A percentile compares a stretch with the other conserved stretches of the same genome.
phyloP scores from a whole-genome alignment of 2,113 vertebrate genomes.

The Dendrocopos noguchii region DNA sequence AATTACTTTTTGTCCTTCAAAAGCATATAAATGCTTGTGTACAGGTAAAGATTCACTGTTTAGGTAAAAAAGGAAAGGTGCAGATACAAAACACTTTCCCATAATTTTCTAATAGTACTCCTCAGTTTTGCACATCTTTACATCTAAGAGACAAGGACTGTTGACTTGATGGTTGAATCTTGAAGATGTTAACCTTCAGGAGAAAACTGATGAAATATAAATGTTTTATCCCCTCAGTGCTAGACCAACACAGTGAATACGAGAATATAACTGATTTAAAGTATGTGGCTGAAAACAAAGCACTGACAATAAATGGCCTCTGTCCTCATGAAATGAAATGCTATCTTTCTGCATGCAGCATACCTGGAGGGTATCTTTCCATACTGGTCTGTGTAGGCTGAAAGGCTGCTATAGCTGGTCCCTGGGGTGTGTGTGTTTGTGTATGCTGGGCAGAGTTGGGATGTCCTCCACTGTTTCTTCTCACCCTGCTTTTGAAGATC shows the following conservation, averaged over 20 bases:
- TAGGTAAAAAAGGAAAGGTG: neutral
- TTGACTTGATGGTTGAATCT: neutral
- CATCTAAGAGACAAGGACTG: neutral
- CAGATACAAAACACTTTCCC: neutral
- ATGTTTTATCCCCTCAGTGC: neutral
- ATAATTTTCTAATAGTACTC: neutral
- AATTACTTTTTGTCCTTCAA: neutral
- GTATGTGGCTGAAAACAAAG: neutral
- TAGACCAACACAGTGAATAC: neutral
- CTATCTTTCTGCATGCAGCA: neutral
- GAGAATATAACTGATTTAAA: neutral
- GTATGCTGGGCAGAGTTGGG: no score
- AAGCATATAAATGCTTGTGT: neutral
- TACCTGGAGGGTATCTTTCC: neutral
- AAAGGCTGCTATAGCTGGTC: neutral
- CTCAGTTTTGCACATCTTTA: neutral
- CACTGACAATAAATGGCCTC: neutral
- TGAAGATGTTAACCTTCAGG: neutral
- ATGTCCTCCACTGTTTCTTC: neutral
- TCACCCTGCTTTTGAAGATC: neutral
- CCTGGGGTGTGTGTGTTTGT: no score
- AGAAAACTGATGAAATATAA: neutral
- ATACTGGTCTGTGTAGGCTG: neutral
- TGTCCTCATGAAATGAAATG: neutral
- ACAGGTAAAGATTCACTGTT: neutral